These are phyloP conservation scores for Neoarius graeffei DNA, from an alignment of 2,113 vertebrate genomes.

Conservation along the genomic window DNA sequence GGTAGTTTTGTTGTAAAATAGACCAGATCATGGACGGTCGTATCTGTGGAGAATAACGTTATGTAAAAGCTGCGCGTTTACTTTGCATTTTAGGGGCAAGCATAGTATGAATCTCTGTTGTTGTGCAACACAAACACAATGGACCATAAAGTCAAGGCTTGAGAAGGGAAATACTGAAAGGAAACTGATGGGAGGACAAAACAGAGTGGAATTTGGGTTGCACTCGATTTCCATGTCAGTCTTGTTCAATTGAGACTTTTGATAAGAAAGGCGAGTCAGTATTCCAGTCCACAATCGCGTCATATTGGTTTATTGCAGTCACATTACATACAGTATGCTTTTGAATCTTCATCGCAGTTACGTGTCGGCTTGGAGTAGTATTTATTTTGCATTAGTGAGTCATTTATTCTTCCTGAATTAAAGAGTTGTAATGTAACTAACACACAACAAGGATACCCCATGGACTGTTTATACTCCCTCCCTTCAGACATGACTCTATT, in stretches of 20 bases:
- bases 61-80: background rate
- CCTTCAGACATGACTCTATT: background rate
- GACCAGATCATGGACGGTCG: background rate
- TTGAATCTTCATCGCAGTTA: background rate
- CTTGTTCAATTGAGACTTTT: background rate
- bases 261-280: background rate
- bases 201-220: background rate
- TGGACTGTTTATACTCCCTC: background rate
- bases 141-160: background rate
- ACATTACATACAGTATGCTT: background rate
- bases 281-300: background rate
- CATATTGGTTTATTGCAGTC: background rate
- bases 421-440: constrained; percentile 27
- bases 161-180: constrained; percentile 7
- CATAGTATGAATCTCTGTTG: background rate
- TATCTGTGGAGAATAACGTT: background rate
- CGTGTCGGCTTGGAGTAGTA: background rate
- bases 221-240: background rate
- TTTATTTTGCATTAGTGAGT: constrained; percentile 19
- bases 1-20: no score
- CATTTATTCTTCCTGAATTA: constrained; percentile 22
- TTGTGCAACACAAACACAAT: constrained; percentile 19
- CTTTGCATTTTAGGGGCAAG: background rate
- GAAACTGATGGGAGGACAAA: constrained; percentile 13
- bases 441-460: background rate